Evolutionary conservation across 2,888 invertebrate genomes (phyloP).

Genomic region (Synanthedon vespiformis): DNA sequence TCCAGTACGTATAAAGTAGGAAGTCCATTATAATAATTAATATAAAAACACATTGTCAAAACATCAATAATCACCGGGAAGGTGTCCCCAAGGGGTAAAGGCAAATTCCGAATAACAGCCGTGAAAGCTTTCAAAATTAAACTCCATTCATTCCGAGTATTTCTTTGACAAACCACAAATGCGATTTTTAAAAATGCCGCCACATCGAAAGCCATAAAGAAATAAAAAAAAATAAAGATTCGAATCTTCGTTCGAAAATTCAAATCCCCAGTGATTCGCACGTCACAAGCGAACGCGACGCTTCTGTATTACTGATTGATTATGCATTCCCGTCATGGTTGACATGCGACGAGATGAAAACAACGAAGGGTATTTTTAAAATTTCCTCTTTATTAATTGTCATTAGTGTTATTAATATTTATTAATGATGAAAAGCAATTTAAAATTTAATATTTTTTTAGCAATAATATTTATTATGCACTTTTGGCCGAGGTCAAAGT

Average conservation of each 20-base stretch:
- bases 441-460: background rate
- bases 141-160: constrained; percentile 52
- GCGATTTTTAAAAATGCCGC: constrained; percentile 38
- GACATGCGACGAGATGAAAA: constrained; percentile 37
- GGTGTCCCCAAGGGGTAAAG: constrained; percentile 33
- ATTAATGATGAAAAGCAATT: constrained; percentile 1
- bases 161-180: constrained; percentile 47
- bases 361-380: constrained; percentile 17
- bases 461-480: no score
- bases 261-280: constrained; percentile 52
- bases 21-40: constrained; percentile 30
- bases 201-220: constrained; percentile 22
- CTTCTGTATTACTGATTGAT: constrained; percentile 64
- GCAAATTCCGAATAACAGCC: constrained; percentile 47
- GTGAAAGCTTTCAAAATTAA: constrained; percentile 67
- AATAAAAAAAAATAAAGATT: constrained; percentile 43
- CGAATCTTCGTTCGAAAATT: constrained; percentile 51
- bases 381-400: background rate
- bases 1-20: no score
- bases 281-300: constrained; percentile 41
- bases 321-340: constrained; percentile 60
- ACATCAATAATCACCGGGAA: constrained; percentile 54
- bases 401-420: no score
- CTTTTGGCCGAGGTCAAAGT: no score
- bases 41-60: constrained; percentile 46